Conservation (phyloP, 2,888 invertebrate species). For the Hybos culiciformis region DNA sequence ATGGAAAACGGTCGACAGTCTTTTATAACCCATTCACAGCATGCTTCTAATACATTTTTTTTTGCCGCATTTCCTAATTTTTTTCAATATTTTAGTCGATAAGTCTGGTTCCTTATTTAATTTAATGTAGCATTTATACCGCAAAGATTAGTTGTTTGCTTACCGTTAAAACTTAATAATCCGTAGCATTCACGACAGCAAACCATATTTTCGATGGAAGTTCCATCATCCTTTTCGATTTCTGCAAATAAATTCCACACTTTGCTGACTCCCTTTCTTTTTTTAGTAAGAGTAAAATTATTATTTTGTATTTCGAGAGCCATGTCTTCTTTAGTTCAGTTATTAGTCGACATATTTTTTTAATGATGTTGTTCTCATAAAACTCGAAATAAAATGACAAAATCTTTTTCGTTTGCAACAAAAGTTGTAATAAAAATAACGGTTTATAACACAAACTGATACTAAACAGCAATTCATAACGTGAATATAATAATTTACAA, state of each 20-base stretch:
- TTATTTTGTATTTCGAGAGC: not conserved
- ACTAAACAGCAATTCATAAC: too few relatives aligned
- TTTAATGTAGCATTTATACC: conserved; percentile 2
- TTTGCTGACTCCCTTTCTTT: conserved; percentile 5
- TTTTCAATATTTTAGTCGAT: not conserved
- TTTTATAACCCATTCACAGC: not conserved
- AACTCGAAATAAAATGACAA: too few relatives aligned
- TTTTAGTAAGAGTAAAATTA: not conserved
- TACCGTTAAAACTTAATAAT: conserved; percentile 2
- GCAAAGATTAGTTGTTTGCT: conserved; percentile 4
- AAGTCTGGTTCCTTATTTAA: not conserved
- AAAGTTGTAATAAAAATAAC: too few relatives aligned
- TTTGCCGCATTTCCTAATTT: not conserved
- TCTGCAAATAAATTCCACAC: too few relatives aligned
- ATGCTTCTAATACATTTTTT: not conserved
- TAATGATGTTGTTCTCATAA: not conserved
- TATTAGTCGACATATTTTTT: not conserved
- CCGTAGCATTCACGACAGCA: conserved; percentile 1
- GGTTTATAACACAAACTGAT: too few relatives aligned
- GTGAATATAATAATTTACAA: too few relatives aligned
- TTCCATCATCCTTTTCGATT: conserved; percentile 1
- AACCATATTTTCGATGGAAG: not conserved
- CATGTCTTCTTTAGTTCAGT: not conserved
- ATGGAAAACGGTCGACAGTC: not conserved
- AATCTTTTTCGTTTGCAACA: too few relatives aligned